Evolutionary conservation across 2,888 invertebrate species (phyloP), one percentile per base, ranked within the genome.

Genomic region (Oxytorus armatus): DNA sequence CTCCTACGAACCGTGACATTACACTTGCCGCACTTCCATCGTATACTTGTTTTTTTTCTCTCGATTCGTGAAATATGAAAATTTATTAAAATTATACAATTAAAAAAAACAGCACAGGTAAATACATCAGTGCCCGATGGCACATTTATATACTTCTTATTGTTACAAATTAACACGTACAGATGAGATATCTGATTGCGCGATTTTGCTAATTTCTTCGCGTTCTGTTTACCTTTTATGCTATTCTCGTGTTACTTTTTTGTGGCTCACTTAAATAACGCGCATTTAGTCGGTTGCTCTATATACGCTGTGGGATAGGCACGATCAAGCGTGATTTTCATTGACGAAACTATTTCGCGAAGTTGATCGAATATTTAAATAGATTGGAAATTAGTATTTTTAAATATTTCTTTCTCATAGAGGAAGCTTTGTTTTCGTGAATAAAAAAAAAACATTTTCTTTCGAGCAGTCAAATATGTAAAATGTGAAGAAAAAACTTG

Each of bases 1-100:
- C 39, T 63, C 39, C 16, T 49, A 51, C 72, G 51, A 63, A 61
- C 49, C 72, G 61, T 72, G 61, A 61, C 42, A 72, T 51, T 18
- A 39, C 25, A 42, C 39, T 11, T 5, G 23, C 49, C 57, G n/a
- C n/a, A 36, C 36, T 61, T 63, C 61, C 23, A 61, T 11, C 51
- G 36, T 36, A 51, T 4, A 11, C n/a, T 5, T 51, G 0, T 25
- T 66, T 21, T 23, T 51, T 72, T 51, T 39, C 51, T n/a, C 61
- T 25, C 16, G 49, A 49, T 61, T n/a, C 25, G 25, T 10, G 1
- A 44, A 36, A 36, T 33, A 57, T 49, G 23, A 10, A 51, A n/a
- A 51, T 51, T 47, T 39, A 36, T 49, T 7, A 51, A 36, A 49
- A 51, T 33, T 21, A 36, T 21, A 29, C 66, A 36, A 33, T 51